These are phyloP conservation scores for Apotomis turbidana DNA, from an alignment of 2,888 invertebrate species.

Conservation along the genomic window DNA sequence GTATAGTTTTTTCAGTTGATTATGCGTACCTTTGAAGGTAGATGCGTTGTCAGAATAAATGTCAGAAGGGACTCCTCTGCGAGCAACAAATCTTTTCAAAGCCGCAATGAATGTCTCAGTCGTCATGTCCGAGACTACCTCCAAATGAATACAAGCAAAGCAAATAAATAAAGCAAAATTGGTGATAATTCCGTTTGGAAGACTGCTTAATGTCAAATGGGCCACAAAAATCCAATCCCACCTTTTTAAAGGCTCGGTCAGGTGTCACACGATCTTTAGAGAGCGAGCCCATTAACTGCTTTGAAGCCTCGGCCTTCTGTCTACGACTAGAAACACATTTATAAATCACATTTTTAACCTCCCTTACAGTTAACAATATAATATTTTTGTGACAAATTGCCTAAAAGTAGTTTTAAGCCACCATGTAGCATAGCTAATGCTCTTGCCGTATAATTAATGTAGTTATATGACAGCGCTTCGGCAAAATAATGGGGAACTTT, in stretches of 20 bases:
- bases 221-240: neutral
- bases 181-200: neutral
- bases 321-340: too few species aligned
- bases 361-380: too few species aligned
- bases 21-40: neutral
- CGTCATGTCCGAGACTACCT: slow-evolving; percentile 16
- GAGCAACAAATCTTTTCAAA: slow-evolving; percentile 2
- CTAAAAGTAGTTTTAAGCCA: too few species aligned
- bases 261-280: neutral
- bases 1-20: slow-evolving; percentile 15
- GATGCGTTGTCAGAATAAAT: slow-evolving; percentile 16
- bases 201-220: slow-evolving; percentile 5
- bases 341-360: too few species aligned
- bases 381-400: too few species aligned
- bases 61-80: slow-evolving; percentile 7
- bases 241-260: neutral
- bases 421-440: too few species aligned
- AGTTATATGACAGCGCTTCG: neutral
- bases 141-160: slow-evolving; percentile 14
- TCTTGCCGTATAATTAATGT: neutral
- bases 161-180: slow-evolving; percentile 26
- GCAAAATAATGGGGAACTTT: neutral
- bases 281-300: neutral
- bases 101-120: slow-evolving; percentile 10
- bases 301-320: too few species aligned